A percentile compares a stretch with the other conserved stretches of the same genome.
phyloP scores from a whole-genome alignment of 1,140 invertebrate genomes.

The Oryctes rhinoceros region DNA sequence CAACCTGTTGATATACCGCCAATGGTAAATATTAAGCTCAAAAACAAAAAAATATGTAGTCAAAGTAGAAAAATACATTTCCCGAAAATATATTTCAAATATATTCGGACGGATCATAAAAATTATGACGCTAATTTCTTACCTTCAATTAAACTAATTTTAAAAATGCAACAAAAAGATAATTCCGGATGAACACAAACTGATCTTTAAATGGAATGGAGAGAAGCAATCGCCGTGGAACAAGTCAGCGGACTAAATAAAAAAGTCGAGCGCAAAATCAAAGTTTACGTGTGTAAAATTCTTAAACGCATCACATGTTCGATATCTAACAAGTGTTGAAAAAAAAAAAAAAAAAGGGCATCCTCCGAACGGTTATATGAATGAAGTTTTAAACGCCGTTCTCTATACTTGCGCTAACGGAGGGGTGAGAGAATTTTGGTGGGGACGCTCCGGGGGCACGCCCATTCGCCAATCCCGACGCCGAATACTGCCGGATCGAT shows the following conservation, averaged over 20 bases:
- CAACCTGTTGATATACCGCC: no score
- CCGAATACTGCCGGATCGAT: slow-evolving; percentile 54
- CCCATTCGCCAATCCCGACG: slow-evolving; percentile 56
- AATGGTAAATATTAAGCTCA: no score
- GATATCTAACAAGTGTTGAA: slow-evolving; percentile 38
- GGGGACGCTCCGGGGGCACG: slow-evolving; percentile 46
- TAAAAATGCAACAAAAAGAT: no score
- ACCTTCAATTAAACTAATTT: no score
- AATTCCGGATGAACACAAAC: no score
- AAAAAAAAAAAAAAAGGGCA: slow-evolving; percentile 35
- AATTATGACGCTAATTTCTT: no score
- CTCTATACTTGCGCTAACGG: slow-evolving; percentile 47
- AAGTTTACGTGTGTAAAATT: slow-evolving; percentile 26
- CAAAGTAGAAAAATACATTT: no score
- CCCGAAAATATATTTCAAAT: no score
- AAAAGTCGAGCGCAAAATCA: slow-evolving; percentile 4
- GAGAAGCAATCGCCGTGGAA: background rate
- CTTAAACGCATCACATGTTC: slow-evolving; percentile 19
- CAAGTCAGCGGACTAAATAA: background rate
- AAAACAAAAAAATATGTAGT: no score
- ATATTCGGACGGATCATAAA: no score
- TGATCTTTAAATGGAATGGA: no score
- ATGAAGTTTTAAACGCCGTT: slow-evolving; percentile 55
- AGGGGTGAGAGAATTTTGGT: slow-evolving; percentile 51
- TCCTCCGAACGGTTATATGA: slow-evolving; percentile 49